A percentile compares a stretch with the other conserved stretches of the same genome.
Evolutionary conservation across 2,888 invertebrate species (phyloP).

Genomic region (Drosophila antonietae): DNA sequence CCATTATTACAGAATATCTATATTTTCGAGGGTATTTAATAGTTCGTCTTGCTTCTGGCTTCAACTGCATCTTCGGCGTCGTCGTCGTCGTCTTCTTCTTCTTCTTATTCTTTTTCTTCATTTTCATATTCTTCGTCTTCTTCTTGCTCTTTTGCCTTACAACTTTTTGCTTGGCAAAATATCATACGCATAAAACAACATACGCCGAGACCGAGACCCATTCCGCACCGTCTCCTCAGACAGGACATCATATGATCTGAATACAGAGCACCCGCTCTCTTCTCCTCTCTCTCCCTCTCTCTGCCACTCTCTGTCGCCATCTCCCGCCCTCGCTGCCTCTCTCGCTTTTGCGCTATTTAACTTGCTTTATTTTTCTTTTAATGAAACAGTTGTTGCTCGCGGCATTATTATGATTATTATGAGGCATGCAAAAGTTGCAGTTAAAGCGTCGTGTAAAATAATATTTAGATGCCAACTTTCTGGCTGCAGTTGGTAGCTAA

Average conservation of each 20-base stretch:
- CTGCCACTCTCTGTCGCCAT: background rate
- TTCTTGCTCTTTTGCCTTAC: constrained; percentile 46
- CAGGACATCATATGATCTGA: constrained; percentile 32
- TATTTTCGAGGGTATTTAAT: background rate
- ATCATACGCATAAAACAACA: constrained; percentile 79
- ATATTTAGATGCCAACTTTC: constrained; percentile 73
- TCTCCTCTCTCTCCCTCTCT: background rate
- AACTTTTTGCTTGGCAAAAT: constrained; percentile 76
- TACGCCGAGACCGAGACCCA: constrained; percentile 36
- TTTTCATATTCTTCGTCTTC: constrained; percentile 44
- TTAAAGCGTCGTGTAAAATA: constrained; percentile 80
- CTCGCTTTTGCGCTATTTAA: constrained; percentile 25
- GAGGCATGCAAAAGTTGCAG: constrained; percentile 79
- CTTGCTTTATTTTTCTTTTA: constrained; percentile 72
- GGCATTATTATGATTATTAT: constrained; percentile 80
- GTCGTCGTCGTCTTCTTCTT: background rate
- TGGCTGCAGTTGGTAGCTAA: constrained; percentile 17
- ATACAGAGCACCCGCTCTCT: constrained; percentile 7
- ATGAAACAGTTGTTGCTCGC: constrained; percentile 77
- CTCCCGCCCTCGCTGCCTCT: background rate
- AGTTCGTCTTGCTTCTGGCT: background rate
- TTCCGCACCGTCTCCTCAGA: background rate
- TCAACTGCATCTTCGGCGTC: background rate
- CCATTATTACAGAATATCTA: too few relatives aligned
- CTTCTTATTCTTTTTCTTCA: background rate